phyloP scores from a whole-genome alignment of 92 coral and sea anemone species.

The Phenganax stokvisi region DNA sequence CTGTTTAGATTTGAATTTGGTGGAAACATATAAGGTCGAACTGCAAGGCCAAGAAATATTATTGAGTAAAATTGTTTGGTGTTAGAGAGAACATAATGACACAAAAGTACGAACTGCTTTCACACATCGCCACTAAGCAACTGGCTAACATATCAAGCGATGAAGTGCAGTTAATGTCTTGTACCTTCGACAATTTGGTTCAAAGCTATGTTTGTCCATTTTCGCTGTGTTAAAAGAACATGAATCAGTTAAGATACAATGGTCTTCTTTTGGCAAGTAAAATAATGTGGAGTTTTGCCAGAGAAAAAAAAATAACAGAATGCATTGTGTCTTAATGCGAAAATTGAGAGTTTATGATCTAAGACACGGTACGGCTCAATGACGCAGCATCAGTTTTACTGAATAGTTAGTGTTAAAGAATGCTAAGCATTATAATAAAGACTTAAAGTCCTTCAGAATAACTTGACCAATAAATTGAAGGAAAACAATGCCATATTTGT shows the following conservation, averaged over 20 bases:
- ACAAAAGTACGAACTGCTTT: no score
- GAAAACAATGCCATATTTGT: no score
- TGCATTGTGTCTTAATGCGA: no score
- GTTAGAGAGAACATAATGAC: not conserved
- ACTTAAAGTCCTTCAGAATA: not conserved
- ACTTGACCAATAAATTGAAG: no score
- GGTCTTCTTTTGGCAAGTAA: no score
- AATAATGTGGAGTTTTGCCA: no score
- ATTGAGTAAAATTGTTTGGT: not conserved
- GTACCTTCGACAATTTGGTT: constrained; percentile 67
- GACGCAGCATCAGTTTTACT: no score
- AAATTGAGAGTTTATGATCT: no score
- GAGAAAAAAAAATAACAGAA: no score
- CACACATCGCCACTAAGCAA: not conserved
- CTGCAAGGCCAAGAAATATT: constrained; percentile 37
- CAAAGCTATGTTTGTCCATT: constrained; percentile 74
- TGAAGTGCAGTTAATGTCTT: not conserved
- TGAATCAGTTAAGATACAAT: not conserved
- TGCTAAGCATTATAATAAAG: not conserved
- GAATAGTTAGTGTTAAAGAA: no score
- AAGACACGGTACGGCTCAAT: no score
- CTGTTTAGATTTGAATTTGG: constrained; percentile 80
- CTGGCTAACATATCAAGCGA: not conserved
- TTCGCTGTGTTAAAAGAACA: constrained; percentile 51
- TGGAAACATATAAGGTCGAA: constrained; percentile 71